Conservation (phyloP, 2,113 vertebrate genomes). For the Hippocampus mohnikei region DNA sequence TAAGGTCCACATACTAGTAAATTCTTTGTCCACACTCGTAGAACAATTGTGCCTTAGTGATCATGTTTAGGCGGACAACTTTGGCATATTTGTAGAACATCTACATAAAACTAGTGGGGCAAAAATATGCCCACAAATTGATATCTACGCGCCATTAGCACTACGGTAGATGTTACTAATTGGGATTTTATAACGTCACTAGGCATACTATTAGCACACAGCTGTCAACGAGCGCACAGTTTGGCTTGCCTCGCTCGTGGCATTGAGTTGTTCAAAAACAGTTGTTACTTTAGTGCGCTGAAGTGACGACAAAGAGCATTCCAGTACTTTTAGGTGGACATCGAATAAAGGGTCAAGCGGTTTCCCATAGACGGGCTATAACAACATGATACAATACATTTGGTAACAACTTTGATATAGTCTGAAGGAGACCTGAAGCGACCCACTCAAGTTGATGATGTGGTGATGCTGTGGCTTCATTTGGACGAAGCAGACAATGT, state of each 20-base stretch:
- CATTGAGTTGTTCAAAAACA: neutral
- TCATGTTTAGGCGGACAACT: neutral
- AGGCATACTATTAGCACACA: neutral
- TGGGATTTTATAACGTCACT: neutral
- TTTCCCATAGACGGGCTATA: neutral
- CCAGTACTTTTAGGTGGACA: neutral
- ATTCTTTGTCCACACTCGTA: too few relatives aligned
- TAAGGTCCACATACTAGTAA: too few relatives aligned
- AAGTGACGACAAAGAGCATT: neutral
- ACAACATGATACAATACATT: constrained; percentile 20
- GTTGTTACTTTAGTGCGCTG: too few relatives aligned
- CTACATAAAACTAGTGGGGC: neutral
- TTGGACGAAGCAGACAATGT: constrained; percentile 13
- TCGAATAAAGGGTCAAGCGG: neutral
- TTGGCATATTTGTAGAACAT: neutral
- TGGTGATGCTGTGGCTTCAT: constrained; percentile 22
- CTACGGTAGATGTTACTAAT: neutral
- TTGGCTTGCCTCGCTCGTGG: neutral
- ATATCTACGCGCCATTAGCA: neutral
- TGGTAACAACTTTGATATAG: constrained; percentile 25
- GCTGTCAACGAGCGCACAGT: neutral
- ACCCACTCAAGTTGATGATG: neutral
- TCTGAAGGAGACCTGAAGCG: neutral
- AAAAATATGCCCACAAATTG: neutral
- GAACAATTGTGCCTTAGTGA: too few relatives aligned